These are phyloP conservation scores for Malurus elegans DNA, from an alignment of 2,113 vertebrate species.

Conservation along the genomic window DNA sequence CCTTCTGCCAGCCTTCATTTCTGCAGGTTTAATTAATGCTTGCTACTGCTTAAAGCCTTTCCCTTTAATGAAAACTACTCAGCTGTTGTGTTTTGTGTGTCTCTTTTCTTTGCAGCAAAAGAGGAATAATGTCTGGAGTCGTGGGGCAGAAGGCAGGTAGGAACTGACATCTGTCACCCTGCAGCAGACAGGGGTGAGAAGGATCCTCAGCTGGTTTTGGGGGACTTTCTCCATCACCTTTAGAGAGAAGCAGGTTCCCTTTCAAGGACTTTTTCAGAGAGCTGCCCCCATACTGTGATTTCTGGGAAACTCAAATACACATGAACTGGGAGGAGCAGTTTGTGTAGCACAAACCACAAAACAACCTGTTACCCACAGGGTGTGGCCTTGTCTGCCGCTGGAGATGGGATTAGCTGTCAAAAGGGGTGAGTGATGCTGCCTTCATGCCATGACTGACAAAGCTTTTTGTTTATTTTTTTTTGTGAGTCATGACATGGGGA, in stretches of 20 bases:
- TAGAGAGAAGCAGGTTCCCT: not conserved
- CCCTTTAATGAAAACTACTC: not conserved
- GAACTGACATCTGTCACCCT: not conserved
- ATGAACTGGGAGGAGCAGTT: not conserved
- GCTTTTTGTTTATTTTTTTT: not conserved
- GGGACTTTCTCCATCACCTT: not conserved
- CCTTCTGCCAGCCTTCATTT: not conserved
- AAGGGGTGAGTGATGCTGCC: not conserved
- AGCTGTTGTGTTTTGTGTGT: not conserved
- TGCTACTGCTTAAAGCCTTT: not conserved
- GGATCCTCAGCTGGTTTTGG: not conserved
- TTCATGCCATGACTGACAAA: rapidly evolving
- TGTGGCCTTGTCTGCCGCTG: not conserved
- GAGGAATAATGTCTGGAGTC: conserved; percentile 17
- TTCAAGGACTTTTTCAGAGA: not conserved
- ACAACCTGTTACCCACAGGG: not conserved
- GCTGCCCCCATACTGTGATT: not conserved
- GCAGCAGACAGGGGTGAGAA: not conserved
- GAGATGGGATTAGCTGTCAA: not conserved
- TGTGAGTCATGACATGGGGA: not conserved
- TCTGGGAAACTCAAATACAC: not conserved
- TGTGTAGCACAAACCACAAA: not conserved
- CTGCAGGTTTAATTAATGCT: not conserved
- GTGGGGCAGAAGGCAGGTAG: conserved; percentile 64
- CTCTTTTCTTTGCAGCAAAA: conserved; percentile 47